Evolutionary conservation across 2,113 vertebrate genomes (phyloP).

Genomic region (Laticauda laticaudata): DNA sequence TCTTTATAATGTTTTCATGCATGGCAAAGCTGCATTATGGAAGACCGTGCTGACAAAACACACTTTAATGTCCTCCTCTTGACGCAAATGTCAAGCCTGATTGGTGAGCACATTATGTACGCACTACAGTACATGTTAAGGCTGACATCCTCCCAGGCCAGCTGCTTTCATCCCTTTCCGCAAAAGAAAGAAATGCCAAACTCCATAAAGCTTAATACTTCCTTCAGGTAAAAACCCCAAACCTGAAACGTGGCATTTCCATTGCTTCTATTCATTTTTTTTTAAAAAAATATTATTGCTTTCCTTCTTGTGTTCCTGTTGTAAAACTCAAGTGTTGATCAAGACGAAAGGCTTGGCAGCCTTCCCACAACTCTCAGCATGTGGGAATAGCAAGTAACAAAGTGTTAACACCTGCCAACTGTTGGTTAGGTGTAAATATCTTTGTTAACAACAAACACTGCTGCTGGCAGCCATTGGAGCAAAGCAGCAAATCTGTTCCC

Average conservation of each 20-base stretch:
- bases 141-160: neutral
- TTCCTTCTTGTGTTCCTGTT: constrained; percentile 58
- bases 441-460: constrained; percentile 92
- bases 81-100: neutral
- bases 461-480: constrained; percentile 84
- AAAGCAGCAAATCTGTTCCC: constrained; percentile 82
- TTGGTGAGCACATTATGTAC: neutral
- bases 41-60: accelerated
- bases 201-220: constrained; percentile 17
- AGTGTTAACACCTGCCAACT: constrained; percentile 96
- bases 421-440: constrained; percentile 97
- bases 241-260: neutral
- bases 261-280: constrained; percentile 37
- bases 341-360: constrained; percentile 91
- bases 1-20: constrained; percentile 19
- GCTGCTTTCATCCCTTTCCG: neutral
- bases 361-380: constrained; percentile 96
- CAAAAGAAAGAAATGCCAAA: constrained; percentile 17
- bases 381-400: constrained; percentile 89
- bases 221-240: constrained; percentile 24
- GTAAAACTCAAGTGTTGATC: constrained; percentile 69
- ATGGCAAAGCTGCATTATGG: neutral
- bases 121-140: neutral
- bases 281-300: constrained; percentile 39
- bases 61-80: constrained; percentile 19